Evolutionary conservation across 2,888 invertebrate species (phyloP), one percentile per base, ranked within the genome.

Genomic region (Scotopteryx bipunctaria): DNA sequence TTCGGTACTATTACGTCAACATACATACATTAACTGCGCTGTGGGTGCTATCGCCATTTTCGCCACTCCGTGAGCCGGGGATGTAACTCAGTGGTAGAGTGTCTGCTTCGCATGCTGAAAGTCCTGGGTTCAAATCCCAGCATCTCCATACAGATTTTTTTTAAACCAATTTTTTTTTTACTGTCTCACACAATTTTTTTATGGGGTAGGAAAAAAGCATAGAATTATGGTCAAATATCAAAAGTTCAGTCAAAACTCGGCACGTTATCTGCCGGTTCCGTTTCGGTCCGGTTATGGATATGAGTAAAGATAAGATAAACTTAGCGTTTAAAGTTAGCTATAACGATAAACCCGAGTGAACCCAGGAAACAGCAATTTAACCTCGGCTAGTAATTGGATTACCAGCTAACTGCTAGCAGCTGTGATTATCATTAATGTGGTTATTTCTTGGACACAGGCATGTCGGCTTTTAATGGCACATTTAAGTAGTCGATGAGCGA

Each of bases 41-140:
- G n/a, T n/a, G n/a, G n/a, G n/a, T n/a, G n/a, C n/a, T n/a, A n/a
- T n/a, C n/a, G n/a, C n/a, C 8, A n/a, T n/a, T 23, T 23, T n/a
- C 1, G 3, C 23, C 1, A 0, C 1, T n/a, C 2, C 2, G 2
- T 3, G 8, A 2, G 5, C 3, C 67, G 87, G 88, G 88, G 87
- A 79, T 88, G 87, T 88, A 88, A 88, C 88, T 88, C 86, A 89
- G 88, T 86, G 88, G 86, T 87, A 89, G 88, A 92, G 92, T 92
- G 92, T 92, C 91, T 92, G 92, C 92, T 92, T 92, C 91, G 92
- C 92, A 92, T 92, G 92, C 92, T 91, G 91, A 92, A 92, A 92
- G 92, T 91, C 92, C 91, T 91, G 92, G 91, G 92, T 92, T 92
- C 92, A 91, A 92, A 91, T 91, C 92, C 92, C 92, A 91, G 91